Conservation (phyloP, 2,113 vertebrate species). For the Elgaria multicarinata region DNA sequence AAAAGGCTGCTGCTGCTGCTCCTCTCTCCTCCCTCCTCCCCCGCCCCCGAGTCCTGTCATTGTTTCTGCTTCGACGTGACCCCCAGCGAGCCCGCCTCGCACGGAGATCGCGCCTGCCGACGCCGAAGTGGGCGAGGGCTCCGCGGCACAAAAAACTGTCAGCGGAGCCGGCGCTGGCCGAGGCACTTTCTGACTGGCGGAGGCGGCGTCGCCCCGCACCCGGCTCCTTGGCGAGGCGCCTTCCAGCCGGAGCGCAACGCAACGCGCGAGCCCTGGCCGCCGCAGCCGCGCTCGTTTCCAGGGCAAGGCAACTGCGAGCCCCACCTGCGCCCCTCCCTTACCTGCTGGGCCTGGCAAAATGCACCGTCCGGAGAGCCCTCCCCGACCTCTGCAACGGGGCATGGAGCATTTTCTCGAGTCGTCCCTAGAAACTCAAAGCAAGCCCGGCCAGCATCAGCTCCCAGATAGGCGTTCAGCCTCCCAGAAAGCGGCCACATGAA, state of each 20-base stretch:
- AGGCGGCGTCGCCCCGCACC: neutral
- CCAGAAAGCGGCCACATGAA: conserved; percentile 40
- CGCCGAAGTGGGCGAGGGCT: neutral
- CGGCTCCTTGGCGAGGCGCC: neutral
- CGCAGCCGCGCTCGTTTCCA: neutral
- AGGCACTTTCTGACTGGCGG: neutral
- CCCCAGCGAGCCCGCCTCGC: neutral
- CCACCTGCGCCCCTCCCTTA: conserved; percentile 34
- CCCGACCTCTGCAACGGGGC: conserved; percentile 55
- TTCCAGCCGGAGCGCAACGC: neutral
- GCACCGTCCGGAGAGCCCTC: conserved; percentile 42
- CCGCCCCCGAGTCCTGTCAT: neutral
- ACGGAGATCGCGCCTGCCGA: neutral
- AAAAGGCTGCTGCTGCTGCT: neutral
- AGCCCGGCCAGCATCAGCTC: neutral
- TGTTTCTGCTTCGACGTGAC: neutral
- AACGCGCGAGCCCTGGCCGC: neutral
- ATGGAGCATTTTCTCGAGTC: conserved; percentile 58
- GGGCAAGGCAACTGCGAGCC: neutral
- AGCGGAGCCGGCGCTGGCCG: neutral
- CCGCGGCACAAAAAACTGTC: neutral
- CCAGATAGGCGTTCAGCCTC: neutral
- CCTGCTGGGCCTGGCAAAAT: conserved; percentile 60
- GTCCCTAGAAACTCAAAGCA: neutral
- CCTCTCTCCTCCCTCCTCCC: no score